A percentile compares a stretch with the other conserved stretches of the same genome.
Evolutionary conservation across 2,888 invertebrate genomes (phyloP).

Genomic region (Branchipolynoe longqiensis): DNA sequence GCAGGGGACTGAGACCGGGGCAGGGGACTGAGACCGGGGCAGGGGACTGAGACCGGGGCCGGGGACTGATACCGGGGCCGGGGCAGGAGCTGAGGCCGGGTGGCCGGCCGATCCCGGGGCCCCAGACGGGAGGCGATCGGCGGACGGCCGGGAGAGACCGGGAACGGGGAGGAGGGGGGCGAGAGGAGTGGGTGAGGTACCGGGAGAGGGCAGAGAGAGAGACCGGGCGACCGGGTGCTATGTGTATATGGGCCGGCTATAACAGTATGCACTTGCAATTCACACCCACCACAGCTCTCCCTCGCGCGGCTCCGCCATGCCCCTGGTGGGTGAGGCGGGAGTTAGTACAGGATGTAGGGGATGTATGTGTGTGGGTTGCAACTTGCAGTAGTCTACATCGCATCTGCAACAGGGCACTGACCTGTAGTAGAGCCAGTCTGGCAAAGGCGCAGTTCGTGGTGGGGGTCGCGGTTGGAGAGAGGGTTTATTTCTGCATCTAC

Average conservation of each 20-base stretch:
- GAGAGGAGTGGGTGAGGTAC: background rate
- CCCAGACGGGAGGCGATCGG: too few species aligned
- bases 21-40: too few species aligned
- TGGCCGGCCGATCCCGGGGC: too few species aligned
- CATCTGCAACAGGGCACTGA: too few species aligned
- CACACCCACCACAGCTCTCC: background rate
- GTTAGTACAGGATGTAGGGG: background rate
- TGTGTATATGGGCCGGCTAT: background rate
- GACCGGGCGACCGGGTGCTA: constrained; percentile 1
- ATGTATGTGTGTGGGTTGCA: background rate
- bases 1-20: too few species aligned
- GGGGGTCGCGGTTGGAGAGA: too few species aligned
- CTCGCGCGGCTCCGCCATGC: background rate
- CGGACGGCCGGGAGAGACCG: background rate
- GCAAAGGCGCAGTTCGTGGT: too few species aligned
- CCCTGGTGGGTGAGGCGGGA: background rate
- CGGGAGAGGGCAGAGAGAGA: background rate
- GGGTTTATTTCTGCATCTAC: too few species aligned
- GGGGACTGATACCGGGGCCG: too few species aligned
- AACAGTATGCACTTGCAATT: background rate
- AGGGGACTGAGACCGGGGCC: too few species aligned
- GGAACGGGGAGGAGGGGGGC: background rate
- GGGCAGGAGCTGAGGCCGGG: too few species aligned
- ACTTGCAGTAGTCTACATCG: background rate
- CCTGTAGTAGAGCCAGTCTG: too few species aligned